Conservation (phyloP, 2,888 invertebrate genomes). For the Ophion ellenae region DNA sequence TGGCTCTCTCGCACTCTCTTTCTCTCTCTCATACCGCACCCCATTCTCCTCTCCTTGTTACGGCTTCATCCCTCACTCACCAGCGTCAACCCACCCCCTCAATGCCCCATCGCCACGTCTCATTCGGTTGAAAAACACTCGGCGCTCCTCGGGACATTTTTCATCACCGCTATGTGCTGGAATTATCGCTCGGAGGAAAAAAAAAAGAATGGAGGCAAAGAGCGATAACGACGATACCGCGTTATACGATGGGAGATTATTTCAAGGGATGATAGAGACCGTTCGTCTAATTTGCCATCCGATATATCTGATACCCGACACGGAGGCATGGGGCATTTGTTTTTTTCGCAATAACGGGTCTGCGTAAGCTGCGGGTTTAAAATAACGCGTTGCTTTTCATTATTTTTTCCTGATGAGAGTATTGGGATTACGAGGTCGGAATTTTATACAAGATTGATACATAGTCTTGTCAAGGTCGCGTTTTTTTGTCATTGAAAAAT, state of each 20-base stretch:
- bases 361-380: too few species aligned
- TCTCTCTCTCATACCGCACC: background rate
- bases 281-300: conserved; percentile 3
- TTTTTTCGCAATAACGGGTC: too few species aligned
- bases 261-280: conserved; percentile 25
- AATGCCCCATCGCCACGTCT: background rate
- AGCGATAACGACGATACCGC: conserved; percentile 7
- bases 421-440: too few species aligned
- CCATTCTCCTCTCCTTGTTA: background rate
- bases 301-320: background rate
- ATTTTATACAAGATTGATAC: too few species aligned
- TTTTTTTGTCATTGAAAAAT: too few species aligned
- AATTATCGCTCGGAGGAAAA: conserved; percentile 9
- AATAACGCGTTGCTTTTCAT: too few species aligned
- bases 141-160: conserved; percentile 21
- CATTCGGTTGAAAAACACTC: conserved; percentile 38
- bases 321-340: background rate
- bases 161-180: conserved; percentile 13
- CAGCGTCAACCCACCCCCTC: conserved; percentile 2
- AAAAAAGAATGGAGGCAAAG: background rate
- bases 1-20: background rate
- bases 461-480: too few species aligned
- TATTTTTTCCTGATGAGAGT: background rate
- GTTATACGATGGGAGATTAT: conserved; percentile 6
- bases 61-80: conserved; percentile 18